Conservation (phyloP, 2,888 invertebrate genomes). For the Coremacera marginata region DNA sequence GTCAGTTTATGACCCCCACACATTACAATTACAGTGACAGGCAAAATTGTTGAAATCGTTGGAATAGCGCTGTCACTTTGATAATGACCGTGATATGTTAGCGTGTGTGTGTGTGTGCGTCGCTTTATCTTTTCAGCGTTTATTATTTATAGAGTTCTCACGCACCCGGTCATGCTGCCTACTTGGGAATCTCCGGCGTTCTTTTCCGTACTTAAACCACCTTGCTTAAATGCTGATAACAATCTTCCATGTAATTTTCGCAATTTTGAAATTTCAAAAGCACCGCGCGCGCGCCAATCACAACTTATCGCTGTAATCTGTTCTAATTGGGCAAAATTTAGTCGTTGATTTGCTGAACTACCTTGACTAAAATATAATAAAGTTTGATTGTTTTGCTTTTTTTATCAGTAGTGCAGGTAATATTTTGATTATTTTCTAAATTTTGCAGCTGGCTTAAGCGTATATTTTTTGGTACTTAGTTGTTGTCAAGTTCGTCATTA, state of each 20-base stretch:
- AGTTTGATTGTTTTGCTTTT: neutral
- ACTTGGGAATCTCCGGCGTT: neutral
- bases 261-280: neutral
- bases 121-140: neutral
- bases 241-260: neutral
- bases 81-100: neutral
- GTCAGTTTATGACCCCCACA: neutral
- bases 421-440: constrained; percentile 5
- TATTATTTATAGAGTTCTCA: neutral
- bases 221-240: neutral
- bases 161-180: neutral
- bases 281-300: neutral
- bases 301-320: constrained; percentile 4
- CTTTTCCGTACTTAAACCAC: too few relatives aligned
- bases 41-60: neutral
- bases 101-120: neutral
- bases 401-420: neutral
- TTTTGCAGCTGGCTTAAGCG: neutral
- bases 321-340: constrained; percentile 9
- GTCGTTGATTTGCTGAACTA: neutral
- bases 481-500: neutral
- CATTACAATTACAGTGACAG: too few relatives aligned
- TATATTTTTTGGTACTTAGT: neutral
- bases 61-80: neutral
- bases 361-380: neutral